Evolutionary conservation across 2,888 invertebrate species (phyloP), one percentile per base, ranked within the genome.

Genomic region (Gari tellinella): DNA sequence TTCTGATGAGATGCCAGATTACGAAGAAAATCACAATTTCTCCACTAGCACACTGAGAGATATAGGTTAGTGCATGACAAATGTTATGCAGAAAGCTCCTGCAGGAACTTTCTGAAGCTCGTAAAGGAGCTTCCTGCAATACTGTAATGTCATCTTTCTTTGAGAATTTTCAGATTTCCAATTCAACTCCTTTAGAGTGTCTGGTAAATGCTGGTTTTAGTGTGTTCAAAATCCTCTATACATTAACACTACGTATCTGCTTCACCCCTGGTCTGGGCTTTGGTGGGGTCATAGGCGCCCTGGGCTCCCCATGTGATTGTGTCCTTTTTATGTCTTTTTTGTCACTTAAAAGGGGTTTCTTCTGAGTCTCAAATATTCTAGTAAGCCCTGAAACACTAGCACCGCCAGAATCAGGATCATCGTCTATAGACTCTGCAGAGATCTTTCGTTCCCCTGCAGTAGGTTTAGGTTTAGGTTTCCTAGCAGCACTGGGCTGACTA

Each of bases 221-320:
- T n/a, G n/a, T n/a, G n/a, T n/a, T n/a, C n/a, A n/a, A n/a, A n/a
- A n/a, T 31, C 31, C 4, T 7, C 31, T 31, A 79, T 31, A 79
- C 79, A 72, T 79, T 57, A 58, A 79, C 72, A 72, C 75, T 79
- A 26, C 74, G 61, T 3, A 75, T 60, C 26, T 72, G 69, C 62
- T 74, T 80, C 23, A 61, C 74, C n/a, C 69, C 81, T 40, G 69
- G 53, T 58, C 55, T 74, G 5, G 76, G 81, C 63, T 78, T 78
- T 5, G 77, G 72, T 12, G 72, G 78, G 1, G 73, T 72, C 72
- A 72, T 66, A 19, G 78, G 73, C 12, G 51, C 65, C 38, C 61
- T 73, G n/a, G 56, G 21, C 21, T 61, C 62, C 25, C 58, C 69
- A 37, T 63, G 56, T 15, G 68, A 67, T 43, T 67, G 67, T 5